Conservation (phyloP, 2,113 vertebrate species). For the Lasiurus cinereus region DNA sequence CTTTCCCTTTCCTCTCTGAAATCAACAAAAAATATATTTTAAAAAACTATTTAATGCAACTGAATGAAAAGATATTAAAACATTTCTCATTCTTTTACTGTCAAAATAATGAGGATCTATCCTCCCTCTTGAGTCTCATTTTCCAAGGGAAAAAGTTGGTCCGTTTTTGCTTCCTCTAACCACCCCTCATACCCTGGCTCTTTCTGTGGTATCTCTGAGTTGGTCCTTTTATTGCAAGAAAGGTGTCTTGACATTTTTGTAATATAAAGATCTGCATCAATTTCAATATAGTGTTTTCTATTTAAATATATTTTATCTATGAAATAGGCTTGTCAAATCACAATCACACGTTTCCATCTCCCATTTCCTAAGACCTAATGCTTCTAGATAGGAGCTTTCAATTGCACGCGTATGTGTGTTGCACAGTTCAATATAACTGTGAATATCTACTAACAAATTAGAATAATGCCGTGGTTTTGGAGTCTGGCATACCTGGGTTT, state of each 20-base stretch:
- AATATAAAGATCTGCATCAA: conserved; percentile 46
- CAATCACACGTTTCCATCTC: not conserved
- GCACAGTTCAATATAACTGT: not conserved
- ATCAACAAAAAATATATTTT: not conserved
- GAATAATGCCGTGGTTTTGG: not conserved
- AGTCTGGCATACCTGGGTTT: not conserved
- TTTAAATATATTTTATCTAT: conserved; percentile 33
- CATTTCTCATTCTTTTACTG: conserved; percentile 3
- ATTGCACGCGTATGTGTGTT: not conserved
- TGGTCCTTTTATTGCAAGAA: conserved; percentile 36
- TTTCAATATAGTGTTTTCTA: not conserved
- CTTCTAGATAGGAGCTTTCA: not conserved
- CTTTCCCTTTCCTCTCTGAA: no score
- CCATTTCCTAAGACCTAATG: not conserved
- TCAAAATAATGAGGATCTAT: not conserved
- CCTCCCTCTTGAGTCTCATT: not conserved
- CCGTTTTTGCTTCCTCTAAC: not conserved
- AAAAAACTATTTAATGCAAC: conserved; percentile 29
- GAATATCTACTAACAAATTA: not conserved
- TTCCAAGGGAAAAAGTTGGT: not conserved
- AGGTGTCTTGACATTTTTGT: not conserved
- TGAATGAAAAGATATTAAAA: conserved; percentile 34
- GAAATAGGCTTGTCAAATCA: not conserved
- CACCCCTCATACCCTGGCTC: no score
- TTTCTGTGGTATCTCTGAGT: not conserved